phyloP scores from a whole-genome alignment of 2,113 vertebrate species.

The Forbesichthys papilliferus region DNA sequence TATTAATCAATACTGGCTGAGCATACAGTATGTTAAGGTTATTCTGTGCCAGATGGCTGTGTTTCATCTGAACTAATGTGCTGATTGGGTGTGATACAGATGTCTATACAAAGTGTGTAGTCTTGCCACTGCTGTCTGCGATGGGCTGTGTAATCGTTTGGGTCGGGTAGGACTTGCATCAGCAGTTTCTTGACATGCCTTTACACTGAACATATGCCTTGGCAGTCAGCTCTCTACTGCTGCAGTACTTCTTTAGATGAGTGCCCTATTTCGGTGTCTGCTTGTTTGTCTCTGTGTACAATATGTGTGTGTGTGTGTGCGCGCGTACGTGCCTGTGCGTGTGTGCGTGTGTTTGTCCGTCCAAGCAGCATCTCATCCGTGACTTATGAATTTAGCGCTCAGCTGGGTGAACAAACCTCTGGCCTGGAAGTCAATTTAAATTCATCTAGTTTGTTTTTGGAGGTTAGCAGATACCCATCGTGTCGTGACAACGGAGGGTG shows the following conservation, averaged over 20 bases:
- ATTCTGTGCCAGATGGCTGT: not conserved
- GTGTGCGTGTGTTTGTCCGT: not conserved
- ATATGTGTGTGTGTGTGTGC: not conserved
- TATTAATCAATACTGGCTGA: too few species aligned
- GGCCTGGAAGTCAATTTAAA: slow-evolving; percentile 19
- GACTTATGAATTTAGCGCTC: slow-evolving; percentile 28
- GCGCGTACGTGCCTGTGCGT: too few species aligned
- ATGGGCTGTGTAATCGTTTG: not conserved
- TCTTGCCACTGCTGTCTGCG: not conserved
- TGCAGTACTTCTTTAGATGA: too few species aligned
- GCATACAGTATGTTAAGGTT: too few species aligned
- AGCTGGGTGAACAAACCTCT: slow-evolving; percentile 15
- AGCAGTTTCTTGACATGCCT: not conserved
- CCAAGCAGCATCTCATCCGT: slow-evolving; percentile 15
- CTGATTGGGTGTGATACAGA: not conserved
- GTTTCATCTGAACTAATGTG: not conserved
- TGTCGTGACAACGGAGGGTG: not conserved
- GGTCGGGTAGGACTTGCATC: not conserved
- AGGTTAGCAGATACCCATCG: slow-evolving; percentile 3
- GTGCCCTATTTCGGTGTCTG: not conserved
- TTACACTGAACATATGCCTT: not conserved
- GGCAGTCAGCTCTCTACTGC: not conserved
- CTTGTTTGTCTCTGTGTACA: not conserved
- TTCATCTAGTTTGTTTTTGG: slow-evolving; percentile 9
- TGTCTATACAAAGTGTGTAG: not conserved